Conservation (phyloP, 2,888 invertebrate species). For the Folsomia candida region DNA sequence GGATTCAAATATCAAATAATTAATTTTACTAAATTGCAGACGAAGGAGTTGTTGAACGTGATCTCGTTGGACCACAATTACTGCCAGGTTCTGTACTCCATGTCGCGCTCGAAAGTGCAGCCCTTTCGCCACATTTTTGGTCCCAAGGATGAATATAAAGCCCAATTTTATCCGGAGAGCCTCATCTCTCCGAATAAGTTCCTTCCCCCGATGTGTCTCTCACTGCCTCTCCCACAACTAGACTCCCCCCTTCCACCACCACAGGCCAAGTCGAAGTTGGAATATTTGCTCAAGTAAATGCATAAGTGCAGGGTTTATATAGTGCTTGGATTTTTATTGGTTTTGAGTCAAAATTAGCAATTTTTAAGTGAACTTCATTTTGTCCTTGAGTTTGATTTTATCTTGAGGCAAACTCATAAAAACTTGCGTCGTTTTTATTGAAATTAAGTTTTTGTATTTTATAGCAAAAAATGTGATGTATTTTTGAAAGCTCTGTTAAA, state of each 20-base stretch:
- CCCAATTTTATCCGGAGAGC: conserved; percentile 13
- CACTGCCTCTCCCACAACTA: neutral
- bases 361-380: no score
- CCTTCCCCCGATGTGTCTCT: neutral
- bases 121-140: conserved; percentile 31
- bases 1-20: no score
- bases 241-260: neutral
- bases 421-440: no score
- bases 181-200: conserved; percentile 9
- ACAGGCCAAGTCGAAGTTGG: conserved; percentile 25
- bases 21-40: conserved; percentile 16
- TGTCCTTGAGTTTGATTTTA: neutral
- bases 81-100: conserved; percentile 32
- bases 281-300: conserved; percentile 27
- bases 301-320: neutral
- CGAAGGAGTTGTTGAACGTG: conserved; percentile 37
- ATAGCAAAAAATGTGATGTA: no score
- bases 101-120: conserved; percentile 29
- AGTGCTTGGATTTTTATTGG: neutral
- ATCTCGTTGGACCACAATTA: conserved; percentile 42
- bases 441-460: no score
- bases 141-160: conserved; percentile 28
- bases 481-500: no score
- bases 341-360: no score
- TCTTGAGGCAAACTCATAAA: neutral